Percentiles rank a stretch among this genome's conserved stretches.
These are phyloP conservation scores for Euwallacea similis DNA, from an alignment of 1,140 invertebrate genomes.

Conservation along the genomic window DNA sequence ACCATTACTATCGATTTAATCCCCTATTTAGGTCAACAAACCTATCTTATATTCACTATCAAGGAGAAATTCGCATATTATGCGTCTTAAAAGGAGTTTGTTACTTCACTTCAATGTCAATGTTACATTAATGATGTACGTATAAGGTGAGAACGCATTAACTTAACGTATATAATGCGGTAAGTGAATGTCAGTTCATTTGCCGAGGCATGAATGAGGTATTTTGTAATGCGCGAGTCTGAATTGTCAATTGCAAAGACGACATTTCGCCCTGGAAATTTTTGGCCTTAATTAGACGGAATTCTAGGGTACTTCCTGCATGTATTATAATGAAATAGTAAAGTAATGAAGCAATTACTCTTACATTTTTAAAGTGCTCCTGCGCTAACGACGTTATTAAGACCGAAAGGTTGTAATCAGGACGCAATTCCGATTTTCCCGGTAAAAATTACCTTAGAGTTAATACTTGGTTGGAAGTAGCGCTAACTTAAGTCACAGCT, in stretches of 20 bases:
- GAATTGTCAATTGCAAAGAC: background rate
- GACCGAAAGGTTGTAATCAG: slow-evolving; percentile 29
- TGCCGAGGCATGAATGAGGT: slow-evolving; percentile 2
- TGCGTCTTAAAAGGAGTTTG: slow-evolving; percentile 35
- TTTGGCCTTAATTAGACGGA: background rate
- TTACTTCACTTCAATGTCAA: slow-evolving; percentile 36
- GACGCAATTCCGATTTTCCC: slow-evolving; percentile 30
- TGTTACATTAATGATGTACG: slow-evolving; percentile 37
- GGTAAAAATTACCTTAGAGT: slow-evolving; percentile 26
- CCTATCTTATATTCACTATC: slow-evolving; percentile 32
- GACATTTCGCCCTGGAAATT: too few relatives aligned
- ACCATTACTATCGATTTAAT: slow-evolving; percentile 17
- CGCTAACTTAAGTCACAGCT: background rate
- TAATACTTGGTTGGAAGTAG: background rate
- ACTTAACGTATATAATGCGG: slow-evolving; percentile 16
- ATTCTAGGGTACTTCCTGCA: slow-evolving; percentile 11
- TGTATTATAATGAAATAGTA: slow-evolving; percentile 11
- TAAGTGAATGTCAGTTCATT: slow-evolving; percentile 6
- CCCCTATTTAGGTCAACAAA: slow-evolving; percentile 33
- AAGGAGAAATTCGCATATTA: slow-evolving; percentile 31
- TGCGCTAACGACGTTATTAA: slow-evolving; percentile 32
- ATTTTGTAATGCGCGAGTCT: background rate
- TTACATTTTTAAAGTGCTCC: slow-evolving; percentile 29
- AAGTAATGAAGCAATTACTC: slow-evolving; percentile 31
- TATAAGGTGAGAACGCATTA: slow-evolving; percentile 34